phyloP scores from a whole-genome alignment of 92 coral and sea anemone genomes.

The Hydrozoanthus gracilis region DNA sequence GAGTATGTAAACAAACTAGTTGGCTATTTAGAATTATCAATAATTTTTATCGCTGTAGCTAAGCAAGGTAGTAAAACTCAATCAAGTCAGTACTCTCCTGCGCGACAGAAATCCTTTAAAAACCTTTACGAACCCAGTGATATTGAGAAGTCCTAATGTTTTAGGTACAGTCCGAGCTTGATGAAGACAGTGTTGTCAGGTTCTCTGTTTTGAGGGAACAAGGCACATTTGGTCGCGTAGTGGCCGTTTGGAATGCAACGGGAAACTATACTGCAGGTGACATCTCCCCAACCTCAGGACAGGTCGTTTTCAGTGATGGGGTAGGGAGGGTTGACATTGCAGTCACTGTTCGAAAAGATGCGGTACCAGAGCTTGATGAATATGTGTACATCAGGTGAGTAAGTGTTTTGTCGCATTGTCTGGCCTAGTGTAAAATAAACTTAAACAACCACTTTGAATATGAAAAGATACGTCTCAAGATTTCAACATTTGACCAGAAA shows the following conservation, averaged over 20 bases:
- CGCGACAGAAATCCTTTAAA: too few relatives aligned
- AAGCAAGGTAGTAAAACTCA: too few relatives aligned
- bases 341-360: constrained; percentile 73
- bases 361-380: constrained; percentile 82
- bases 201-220: constrained; percentile 86
- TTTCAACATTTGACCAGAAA: too few relatives aligned
- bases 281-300: constrained; percentile 79
- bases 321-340: constrained; percentile 71
- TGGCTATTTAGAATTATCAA: too few relatives aligned
- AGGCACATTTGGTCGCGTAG: constrained; percentile 90
- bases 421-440: neutral
- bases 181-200: constrained; percentile 64
- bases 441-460: neutral
- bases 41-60: too few relatives aligned
- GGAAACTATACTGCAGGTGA: constrained; percentile 81
- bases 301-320: constrained; percentile 81
- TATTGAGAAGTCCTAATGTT: neutral
- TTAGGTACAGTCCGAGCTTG: constrained; percentile 58
- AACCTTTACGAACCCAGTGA: too few relatives aligned
- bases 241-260: constrained; percentile 79
- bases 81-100: too few relatives aligned
- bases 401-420: neutral
- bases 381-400: constrained; percentile 75
- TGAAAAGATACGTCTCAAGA: too few relatives aligned
- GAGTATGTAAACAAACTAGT: too few relatives aligned